Evolutionary conservation across 1,140 invertebrate species (phyloP).

Genomic region (Apis dorsata): DNA sequence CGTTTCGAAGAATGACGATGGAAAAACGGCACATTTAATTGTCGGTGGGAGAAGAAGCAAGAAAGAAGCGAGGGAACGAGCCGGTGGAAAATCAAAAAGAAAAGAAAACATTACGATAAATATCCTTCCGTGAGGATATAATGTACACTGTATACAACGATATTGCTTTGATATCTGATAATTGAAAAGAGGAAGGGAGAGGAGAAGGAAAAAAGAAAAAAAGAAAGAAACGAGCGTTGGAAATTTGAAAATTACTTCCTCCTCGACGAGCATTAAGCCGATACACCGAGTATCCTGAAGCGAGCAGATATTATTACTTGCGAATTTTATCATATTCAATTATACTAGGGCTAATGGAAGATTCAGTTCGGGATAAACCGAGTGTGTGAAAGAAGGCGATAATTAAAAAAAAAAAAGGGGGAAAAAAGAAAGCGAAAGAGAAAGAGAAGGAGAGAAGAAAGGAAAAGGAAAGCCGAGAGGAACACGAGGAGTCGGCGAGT

Average conservation of each 20-base stretch:
- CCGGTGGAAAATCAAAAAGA: conserved; percentile 11
- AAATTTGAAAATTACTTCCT: background rate
- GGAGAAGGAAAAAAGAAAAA: too few relatives aligned
- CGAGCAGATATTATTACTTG: background rate
- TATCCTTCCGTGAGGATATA: background rate
- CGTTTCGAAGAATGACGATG: conserved; percentile 25
- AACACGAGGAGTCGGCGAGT: background rate
- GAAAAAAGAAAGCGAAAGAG: background rate
- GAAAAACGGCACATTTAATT: conserved; percentile 40
- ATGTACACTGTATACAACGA: background rate
- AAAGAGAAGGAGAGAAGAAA: too few relatives aligned
- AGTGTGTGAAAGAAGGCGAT: background rate
- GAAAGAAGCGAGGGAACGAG: background rate
- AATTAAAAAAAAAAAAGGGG: conserved; percentile 13
- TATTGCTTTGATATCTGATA: background rate
- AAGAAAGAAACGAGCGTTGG: too few relatives aligned
- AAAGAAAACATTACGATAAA: background rate
- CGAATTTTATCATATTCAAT: background rate
- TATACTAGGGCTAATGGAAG: background rate
- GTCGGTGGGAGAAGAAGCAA: background rate
- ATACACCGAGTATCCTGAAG: background rate
- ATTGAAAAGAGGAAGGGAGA: background rate
- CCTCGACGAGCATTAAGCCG: too few relatives aligned
- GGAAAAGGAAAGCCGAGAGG: too few relatives aligned
- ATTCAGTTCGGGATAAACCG: background rate